phyloP scores from a whole-genome alignment of 2,797 vertebrate genomes.

The Todus mexicanus region DNA sequence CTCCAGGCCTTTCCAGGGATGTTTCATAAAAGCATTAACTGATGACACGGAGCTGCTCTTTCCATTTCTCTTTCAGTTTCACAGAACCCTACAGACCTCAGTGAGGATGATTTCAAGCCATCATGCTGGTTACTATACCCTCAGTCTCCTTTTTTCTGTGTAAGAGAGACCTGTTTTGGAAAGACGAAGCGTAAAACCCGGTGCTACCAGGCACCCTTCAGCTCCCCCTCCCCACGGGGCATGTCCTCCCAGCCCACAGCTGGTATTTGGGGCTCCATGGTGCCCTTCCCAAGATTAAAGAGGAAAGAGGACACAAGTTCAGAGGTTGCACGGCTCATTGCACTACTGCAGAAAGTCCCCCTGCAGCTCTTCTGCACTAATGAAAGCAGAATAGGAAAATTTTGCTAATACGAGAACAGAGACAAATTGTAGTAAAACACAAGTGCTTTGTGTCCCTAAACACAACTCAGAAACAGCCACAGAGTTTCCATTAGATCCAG shows the following conservation, averaged over 20 bases:
- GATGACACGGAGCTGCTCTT: neutral
- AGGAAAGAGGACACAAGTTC: neutral
- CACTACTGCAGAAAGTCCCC: neutral
- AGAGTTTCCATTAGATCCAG: neutral
- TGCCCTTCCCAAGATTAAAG: neutral
- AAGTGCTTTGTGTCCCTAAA: neutral
- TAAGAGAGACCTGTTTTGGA: neutral
- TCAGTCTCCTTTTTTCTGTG: neutral
- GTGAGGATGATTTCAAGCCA: neutral
- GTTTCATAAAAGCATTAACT: constrained; percentile 28
- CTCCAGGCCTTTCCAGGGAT: neutral
- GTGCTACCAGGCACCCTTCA: neutral
- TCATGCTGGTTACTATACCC: neutral
- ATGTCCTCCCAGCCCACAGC: neutral
- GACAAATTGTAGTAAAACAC: neutral
- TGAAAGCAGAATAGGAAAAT: neutral
- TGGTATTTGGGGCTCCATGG: neutral
- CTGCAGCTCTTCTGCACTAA: neutral
- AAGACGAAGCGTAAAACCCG: neutral
- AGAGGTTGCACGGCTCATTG: neutral
- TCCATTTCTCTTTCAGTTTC: constrained; percentile 29
- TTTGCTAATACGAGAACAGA: neutral
- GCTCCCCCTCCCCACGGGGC: neutral
- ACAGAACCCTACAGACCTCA: neutral
- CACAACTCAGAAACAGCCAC: neutral